These are phyloP conservation scores for Athene noctua DNA, from an alignment of 2,113 vertebrate species.

Conservation along the genomic window DNA sequence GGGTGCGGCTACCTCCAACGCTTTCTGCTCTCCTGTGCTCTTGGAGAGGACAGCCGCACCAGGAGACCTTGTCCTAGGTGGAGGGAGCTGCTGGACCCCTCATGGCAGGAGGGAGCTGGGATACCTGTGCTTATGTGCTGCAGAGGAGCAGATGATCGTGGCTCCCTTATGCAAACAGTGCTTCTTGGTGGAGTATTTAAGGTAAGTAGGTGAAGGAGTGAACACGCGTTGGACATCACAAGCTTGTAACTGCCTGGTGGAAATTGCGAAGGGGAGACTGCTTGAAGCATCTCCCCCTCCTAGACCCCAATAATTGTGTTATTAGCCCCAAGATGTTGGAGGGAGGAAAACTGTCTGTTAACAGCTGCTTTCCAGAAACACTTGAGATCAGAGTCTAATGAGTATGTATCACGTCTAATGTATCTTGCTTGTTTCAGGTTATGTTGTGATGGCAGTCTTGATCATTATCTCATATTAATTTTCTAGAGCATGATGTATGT, in stretches of 20 bases:
- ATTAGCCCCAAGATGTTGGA: background rate
- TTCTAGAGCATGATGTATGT: slow-evolving; percentile 47
- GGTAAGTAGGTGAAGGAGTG: background rate
- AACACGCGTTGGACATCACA: background rate
- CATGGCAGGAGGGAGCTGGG: background rate
- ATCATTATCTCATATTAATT: slow-evolving; percentile 64
- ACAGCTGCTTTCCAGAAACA: slow-evolving; percentile 37
- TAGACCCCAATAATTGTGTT: background rate
- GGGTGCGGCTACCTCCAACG: rapidly evolving
- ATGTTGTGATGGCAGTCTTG: slow-evolving; percentile 52
- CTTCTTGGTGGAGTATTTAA: background rate
- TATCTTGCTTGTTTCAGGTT: slow-evolving; percentile 45
- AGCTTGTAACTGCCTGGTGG: background rate
- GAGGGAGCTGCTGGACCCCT: background rate
- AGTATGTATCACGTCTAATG: background rate
- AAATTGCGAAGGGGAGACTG: background rate
- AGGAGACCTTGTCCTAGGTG: background rate
- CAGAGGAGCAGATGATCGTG: background rate
- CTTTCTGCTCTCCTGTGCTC: background rate
- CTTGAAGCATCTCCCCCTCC: background rate
- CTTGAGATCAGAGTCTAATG: background rate
- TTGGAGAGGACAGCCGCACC: background rate
- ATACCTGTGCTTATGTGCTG: no score
- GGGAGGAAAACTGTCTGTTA: background rate
- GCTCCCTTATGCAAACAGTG: rapidly evolving